Evolutionary conservation across 2,113 vertebrate genomes (phyloP).

Genomic region (Pelodiscus sinensis): DNA sequence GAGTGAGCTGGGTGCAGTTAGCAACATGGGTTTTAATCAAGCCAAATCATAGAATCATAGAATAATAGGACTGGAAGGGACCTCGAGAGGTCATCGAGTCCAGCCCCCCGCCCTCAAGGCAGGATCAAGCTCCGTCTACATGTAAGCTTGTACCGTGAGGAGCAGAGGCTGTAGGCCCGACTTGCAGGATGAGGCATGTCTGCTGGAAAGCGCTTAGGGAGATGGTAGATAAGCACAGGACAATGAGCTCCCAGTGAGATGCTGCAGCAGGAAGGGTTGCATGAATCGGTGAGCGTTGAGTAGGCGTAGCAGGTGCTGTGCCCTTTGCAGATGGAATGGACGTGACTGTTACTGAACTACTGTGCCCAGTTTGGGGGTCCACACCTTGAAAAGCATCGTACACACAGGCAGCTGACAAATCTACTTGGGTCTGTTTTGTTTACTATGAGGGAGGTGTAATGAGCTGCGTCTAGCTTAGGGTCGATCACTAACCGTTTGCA

Average conservation of each 20-base stretch:
- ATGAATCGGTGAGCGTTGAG: neutral
- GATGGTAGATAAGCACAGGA: neutral
- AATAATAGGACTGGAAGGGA: too few species aligned
- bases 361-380: neutral
- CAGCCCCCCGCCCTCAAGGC: too few species aligned
- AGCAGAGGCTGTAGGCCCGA: neutral
- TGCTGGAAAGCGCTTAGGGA: neutral
- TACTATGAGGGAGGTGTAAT: neutral
- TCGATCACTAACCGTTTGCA: neutral
- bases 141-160: neutral
- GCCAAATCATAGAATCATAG: too few species aligned
- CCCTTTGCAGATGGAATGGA: too few species aligned
- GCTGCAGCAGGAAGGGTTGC: neutral
- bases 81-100: too few species aligned
- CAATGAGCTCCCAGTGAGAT: neutral
- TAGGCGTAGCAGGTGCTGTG: too few species aligned
- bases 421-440: neutral
- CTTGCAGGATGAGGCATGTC: neutral
- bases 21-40: neutral
- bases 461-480: fast-evolving
- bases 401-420: neutral
- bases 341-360: neutral
- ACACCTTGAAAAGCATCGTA: neutral
- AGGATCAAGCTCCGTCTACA: too few species aligned
- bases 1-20: neutral